Conservation (phyloP, 2,888 invertebrate genomes). For the Thymelicus acteon region DNA sequence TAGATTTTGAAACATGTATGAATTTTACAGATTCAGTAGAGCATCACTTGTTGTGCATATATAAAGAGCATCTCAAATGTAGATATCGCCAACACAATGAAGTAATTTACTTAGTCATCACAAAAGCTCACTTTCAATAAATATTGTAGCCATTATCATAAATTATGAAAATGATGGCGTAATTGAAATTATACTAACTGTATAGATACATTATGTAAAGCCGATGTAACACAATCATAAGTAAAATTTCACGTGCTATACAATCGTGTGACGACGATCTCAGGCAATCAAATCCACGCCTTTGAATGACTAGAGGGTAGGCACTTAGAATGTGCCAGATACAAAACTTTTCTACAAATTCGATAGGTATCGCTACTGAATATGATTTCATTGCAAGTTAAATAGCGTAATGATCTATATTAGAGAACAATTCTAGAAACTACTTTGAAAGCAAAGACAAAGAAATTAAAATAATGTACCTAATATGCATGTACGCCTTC, state of each 20-base stretch:
- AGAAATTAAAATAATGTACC: slow-evolving; percentile 50
- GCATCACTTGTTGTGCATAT: too few relatives aligned
- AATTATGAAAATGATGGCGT: slow-evolving; percentile 5
- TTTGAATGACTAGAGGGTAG: slow-evolving; percentile 16
- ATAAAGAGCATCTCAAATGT: neutral
- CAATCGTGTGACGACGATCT: slow-evolving; percentile 12
- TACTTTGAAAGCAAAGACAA: slow-evolving; percentile 36
- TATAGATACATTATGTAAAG: neutral
- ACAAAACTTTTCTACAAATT: slow-evolving; percentile 11
- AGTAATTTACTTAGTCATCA: neutral
- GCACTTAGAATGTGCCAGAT: slow-evolving; percentile 22
- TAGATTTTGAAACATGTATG: too few relatives aligned
- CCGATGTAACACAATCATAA: slow-evolving; percentile 3
- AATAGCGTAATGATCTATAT: neutral
- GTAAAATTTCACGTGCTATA: neutral
- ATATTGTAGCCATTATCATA: neutral
- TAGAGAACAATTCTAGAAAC: slow-evolving; percentile 2
- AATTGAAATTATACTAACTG: neutral
- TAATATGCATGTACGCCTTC: slow-evolving; percentile 61
- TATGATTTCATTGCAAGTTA: neutral
- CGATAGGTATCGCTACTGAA: neutral
- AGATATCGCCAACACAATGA: neutral
- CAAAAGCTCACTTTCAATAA: neutral
- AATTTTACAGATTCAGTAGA: too few relatives aligned
- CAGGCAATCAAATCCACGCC: slow-evolving; percentile 17